phyloP scores from a whole-genome alignment of 2,797 vertebrate species.

The Acanthurus tractus region DNA sequence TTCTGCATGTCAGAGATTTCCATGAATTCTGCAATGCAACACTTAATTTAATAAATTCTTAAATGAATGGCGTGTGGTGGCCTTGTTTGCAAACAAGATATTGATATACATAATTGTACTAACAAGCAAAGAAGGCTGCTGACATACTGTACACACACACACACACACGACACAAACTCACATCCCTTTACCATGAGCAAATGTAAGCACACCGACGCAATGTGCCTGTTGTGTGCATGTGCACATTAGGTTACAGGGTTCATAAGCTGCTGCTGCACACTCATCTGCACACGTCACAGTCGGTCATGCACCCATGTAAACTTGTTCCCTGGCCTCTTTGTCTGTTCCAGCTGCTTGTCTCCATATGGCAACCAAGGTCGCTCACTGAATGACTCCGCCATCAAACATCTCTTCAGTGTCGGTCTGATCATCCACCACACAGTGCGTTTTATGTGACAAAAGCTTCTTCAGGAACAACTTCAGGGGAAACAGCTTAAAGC shows the following conservation, averaged over 20 bases:
- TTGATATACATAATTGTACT: neutral
- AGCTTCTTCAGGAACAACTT: neutral
- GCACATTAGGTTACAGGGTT: slow-evolving; percentile 33
- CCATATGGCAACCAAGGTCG: slow-evolving; percentile 44
- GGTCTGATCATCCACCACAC: neutral
- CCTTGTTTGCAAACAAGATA: neutral
- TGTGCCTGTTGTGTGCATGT: slow-evolving; percentile 13
- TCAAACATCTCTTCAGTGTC: slow-evolving; percentile 4
- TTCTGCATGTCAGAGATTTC: slow-evolving; percentile 19
- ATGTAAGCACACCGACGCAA: slow-evolving; percentile 10
- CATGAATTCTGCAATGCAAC: slow-evolving; percentile 22
- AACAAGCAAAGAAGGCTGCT: slow-evolving; percentile 3
- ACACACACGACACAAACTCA: neutral
- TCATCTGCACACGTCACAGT: slow-evolving; percentile 44
- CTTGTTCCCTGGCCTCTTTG: slow-evolving; percentile 27
- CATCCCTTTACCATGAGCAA: neutral
- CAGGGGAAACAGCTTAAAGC: neutral
- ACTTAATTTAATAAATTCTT: slow-evolving; percentile 23
- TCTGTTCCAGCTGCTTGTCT: slow-evolving; percentile 40
- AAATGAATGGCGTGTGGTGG: neutral
- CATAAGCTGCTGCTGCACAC: slow-evolving; percentile 34
- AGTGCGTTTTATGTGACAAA: neutral
- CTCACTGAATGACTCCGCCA: slow-evolving; percentile 17
- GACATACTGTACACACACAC: neutral
- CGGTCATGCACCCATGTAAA: slow-evolving; percentile 45